Evolutionary conservation across 2,113 vertebrate species (phyloP).

Genomic region (Bubo bubo): DNA sequence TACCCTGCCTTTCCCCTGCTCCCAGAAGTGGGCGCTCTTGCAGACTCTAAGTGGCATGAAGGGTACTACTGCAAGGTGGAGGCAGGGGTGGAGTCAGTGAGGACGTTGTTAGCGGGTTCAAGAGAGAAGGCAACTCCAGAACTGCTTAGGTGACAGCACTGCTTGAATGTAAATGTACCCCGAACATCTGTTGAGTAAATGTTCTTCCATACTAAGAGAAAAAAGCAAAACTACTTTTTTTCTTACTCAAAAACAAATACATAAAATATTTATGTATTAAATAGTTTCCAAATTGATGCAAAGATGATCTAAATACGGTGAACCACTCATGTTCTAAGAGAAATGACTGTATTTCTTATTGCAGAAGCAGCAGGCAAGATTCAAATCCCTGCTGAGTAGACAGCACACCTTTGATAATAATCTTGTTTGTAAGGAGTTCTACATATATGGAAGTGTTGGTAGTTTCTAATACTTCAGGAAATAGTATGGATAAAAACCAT

Average conservation of each 20-base stretch:
- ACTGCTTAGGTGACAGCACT: not conserved
- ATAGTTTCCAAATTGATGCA: not conserved
- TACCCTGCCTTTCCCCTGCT: not conserved
- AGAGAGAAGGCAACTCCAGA: not conserved
- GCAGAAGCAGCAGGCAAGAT: not conserved
- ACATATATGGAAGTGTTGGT: not conserved
- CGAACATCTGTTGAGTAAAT: not conserved
- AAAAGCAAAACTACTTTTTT: not conserved
- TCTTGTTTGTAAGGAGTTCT: not conserved
- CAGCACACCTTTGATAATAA: conserved; percentile 28
- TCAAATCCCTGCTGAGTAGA: not conserved
- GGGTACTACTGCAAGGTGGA: not conserved
- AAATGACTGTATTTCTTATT: not conserved
- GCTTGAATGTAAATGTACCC: not conserved
- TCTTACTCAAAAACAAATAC: not conserved
- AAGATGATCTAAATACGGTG: not conserved
- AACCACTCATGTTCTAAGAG: not conserved
- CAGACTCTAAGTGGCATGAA: accelerated
- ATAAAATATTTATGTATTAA: not conserved
- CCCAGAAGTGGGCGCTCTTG: not conserved
- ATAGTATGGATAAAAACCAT: not conserved
- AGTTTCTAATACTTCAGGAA: not conserved
- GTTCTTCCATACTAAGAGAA: not conserved
- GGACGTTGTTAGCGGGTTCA: not conserved
- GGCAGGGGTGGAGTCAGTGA: not conserved